Conservation (phyloP, 2,888 invertebrate species). For the Anodontia alba region DNA sequence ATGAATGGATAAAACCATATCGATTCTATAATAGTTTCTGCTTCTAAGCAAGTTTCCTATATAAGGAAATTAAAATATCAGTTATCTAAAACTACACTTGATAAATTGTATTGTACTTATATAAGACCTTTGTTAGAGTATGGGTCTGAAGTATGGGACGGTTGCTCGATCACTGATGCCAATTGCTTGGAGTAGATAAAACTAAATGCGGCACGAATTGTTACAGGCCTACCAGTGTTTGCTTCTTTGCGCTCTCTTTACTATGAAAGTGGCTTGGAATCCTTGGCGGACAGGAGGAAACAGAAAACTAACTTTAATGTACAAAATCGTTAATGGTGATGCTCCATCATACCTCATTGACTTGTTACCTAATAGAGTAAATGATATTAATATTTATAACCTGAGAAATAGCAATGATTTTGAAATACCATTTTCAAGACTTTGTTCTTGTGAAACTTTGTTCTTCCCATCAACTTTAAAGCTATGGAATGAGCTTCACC, state of each 20-base stretch:
- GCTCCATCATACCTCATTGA: too few relatives aligned
- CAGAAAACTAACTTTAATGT: too few relatives aligned
- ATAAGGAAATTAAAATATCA: neutral
- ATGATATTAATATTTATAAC: too few relatives aligned
- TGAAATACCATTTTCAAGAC: too few relatives aligned
- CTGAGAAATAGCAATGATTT: too few relatives aligned
- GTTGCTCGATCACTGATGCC: neutral
- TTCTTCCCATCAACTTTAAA: too few relatives aligned
- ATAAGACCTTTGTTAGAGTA: neutral
- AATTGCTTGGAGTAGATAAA: neutral
- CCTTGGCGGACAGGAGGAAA: neutral
- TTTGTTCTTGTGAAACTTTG: too few relatives aligned
- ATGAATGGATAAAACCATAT: neutral
- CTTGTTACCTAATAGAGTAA: too few relatives aligned
- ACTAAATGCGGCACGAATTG: neutral
- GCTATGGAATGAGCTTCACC: too few relatives aligned
- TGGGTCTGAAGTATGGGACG: neutral
- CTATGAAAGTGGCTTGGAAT: neutral
- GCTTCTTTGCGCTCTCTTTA: neutral
- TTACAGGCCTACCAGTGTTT: neutral
- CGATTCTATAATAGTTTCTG: neutral
- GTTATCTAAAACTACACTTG: neutral
- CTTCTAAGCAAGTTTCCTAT: neutral
- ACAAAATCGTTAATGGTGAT: too few relatives aligned
- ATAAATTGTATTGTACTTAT: neutral